phyloP scores from a whole-genome alignment of 2,888 invertebrate species.

The Monoplex corrugatus region DNA sequence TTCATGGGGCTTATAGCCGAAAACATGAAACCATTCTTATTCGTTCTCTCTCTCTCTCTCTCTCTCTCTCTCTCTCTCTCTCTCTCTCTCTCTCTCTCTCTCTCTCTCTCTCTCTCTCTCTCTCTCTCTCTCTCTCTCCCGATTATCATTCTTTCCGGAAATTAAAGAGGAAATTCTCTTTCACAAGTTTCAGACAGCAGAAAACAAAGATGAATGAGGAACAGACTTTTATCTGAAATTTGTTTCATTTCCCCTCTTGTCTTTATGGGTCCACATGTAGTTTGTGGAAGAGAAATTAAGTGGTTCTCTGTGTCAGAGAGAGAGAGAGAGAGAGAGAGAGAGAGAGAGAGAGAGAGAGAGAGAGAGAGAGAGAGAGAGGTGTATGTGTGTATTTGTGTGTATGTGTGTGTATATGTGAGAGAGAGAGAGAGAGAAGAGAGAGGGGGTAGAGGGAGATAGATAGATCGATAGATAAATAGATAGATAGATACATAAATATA shows the following conservation, averaged over 20 bases:
- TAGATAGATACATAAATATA: neutral
- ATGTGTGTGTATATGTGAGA: neutral
- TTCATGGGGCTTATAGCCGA: neutral
- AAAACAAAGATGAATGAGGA: neutral
- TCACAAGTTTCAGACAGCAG: neutral
- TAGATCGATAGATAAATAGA: neutral
- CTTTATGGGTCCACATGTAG: neutral
- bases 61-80: too few relatives aligned
- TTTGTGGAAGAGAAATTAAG: neutral
- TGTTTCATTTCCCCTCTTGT: neutral
- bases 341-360: neutral
- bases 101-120: too few relatives aligned
- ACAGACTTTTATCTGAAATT: neutral
- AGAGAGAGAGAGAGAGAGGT: neutral
- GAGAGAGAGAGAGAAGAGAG: slow-evolving; percentile 15
- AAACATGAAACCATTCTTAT: too few relatives aligned
- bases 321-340: slow-evolving; percentile 1
- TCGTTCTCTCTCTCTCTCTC: too few relatives aligned
- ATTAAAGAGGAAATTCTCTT: neutral
- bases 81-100: too few relatives aligned
- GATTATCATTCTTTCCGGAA: neutral
- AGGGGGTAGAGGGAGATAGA: neutral
- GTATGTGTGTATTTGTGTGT: neutral
- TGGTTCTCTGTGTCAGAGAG: neutral
- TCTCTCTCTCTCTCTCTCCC: too few relatives aligned